Evolutionary conservation across 1,140 invertebrate genomes (phyloP).

Genomic region (Drosophila pectinifera): DNA sequence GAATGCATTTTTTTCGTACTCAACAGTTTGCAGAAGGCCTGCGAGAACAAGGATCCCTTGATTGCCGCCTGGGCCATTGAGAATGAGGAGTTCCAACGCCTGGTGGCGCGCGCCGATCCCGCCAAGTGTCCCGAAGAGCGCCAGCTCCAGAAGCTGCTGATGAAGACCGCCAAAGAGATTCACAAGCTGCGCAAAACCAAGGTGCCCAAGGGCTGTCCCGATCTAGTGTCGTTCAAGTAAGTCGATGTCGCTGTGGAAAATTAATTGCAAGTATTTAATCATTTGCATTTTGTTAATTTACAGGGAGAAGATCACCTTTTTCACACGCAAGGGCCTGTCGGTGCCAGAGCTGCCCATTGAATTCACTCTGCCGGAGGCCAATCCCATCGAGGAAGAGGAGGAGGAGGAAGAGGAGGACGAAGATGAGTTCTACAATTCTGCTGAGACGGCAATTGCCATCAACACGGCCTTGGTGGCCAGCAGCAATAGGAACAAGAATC

Average conservation of each 20-base stretch:
- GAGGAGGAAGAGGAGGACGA: constrained; percentile 74
- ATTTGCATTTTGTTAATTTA: not conserved
- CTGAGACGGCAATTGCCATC: constrained; percentile 80
- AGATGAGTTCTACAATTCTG: constrained; percentile 73
- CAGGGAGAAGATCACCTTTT: constrained; percentile 98
- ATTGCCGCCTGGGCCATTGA: constrained; percentile 93
- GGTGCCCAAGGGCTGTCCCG: constrained; percentile 94
- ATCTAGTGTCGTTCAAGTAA: constrained; percentile 97
- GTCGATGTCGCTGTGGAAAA: constrained; percentile 77
- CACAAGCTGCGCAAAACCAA: constrained; percentile 95
- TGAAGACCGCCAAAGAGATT: constrained; percentile 95
- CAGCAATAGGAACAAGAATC: constrained; percentile 84
- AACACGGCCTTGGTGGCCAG: constrained; percentile 82
- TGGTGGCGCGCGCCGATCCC: constrained; percentile 88
- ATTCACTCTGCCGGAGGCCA: constrained; percentile 72
- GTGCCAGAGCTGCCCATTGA: constrained; percentile 92
- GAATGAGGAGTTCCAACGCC: constrained; percentile 93
- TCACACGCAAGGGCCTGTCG: constrained; percentile 91
- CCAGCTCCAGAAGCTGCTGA: constrained; percentile 92
- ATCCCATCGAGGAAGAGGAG: constrained; percentile 76
- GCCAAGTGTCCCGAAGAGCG: constrained; percentile 90
- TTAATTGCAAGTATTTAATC: not conserved
- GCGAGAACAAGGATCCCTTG: constrained; percentile 91
- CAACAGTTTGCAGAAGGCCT: constrained; percentile 89
- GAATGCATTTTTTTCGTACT: not conserved